Evolutionary conservation across 2,113 vertebrate species (phyloP).

Genomic region (Haemorhous mexicanus): DNA sequence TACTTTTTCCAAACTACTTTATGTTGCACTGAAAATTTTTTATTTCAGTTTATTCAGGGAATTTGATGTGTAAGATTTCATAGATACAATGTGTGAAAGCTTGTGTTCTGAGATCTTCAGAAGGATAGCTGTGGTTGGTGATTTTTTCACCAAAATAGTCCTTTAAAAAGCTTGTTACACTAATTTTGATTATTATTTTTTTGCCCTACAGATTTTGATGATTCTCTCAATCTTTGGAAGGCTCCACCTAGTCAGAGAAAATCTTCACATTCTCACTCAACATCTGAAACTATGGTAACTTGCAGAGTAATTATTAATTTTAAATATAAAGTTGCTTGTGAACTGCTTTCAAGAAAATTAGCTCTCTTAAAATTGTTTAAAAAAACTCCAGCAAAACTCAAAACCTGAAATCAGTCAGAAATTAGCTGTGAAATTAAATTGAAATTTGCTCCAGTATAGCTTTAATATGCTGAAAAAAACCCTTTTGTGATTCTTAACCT

Average conservation of each 20-base stretch:
- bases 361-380: not conserved
- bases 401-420: not conserved
- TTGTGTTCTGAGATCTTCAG: not conserved
- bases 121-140: not conserved
- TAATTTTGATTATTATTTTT: not conserved
- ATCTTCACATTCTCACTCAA: conserved; percentile 84
- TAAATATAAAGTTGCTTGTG: not conserved
- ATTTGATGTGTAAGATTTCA: not conserved
- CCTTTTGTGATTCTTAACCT: not conserved
- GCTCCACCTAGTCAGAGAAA: conserved; percentile 66
- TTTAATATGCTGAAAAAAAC: not conserved
- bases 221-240: conserved; percentile 83
- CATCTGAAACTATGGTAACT: conserved; percentile 90
- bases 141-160: not conserved
- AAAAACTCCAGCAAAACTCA: not conserved
- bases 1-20: not conserved
- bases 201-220: conserved; percentile 76
- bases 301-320: not conserved
- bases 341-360: not conserved
- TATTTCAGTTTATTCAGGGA: not conserved
- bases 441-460: not conserved
- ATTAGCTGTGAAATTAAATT: not conserved
- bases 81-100: not conserved
- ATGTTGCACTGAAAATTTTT: not conserved
- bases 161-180: not conserved